Base-by-base conservation (phyloP, 2,797 vertebrate species). In the Taenioides sp. region DNA sequence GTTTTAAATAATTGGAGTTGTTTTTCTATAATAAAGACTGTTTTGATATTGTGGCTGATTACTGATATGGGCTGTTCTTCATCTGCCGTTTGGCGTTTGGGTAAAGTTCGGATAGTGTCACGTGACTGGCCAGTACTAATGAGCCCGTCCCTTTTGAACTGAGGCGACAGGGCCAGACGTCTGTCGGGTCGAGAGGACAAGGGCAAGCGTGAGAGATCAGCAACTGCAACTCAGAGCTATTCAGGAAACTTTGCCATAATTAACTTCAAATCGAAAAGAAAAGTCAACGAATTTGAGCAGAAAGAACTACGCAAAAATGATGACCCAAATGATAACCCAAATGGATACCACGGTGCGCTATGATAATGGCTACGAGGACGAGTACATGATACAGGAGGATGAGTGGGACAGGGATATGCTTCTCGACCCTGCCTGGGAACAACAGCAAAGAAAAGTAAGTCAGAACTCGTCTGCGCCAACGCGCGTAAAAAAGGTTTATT, bases 351-450 rank as follows among this genome's bases (percentile, higher is more conserved):
- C 91, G 73, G 91, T 97, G 87, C 94, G 92, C 85, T 99, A 98
- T 84, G 95, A 95, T 78, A 94, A 95, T 70, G 94, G 94, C 79
- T 96, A 97, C 86, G 95, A 96, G 77, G 92, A 98, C 0, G 94
- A 94, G 69, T 99, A 99, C 89, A 99, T 99, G 98, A 81, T 92
- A 31, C 98, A 98, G 92, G 98, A 99, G 87, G 98, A 99, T 0
- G 98, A 99, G 66, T 99, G 98, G 98, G 98, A 99, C 95, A 91
- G 98, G 88, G 98, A 99, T 90, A 94, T 98, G 91, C 92, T 99
- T 18, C 93, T 99, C 86, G 98, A 99, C 89, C 98, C 98, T 0
- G 98, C 98, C 76, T 99, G 98, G 98, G 98, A 99, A 84, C 98
- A 99, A 83, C 98, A 99, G 87, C 97, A 99, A 86, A 95, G 98